These are phyloP conservation scores for Eupithecia vulgata DNA, from an alignment of 2,888 invertebrate species.

Conservation along the genomic window DNA sequence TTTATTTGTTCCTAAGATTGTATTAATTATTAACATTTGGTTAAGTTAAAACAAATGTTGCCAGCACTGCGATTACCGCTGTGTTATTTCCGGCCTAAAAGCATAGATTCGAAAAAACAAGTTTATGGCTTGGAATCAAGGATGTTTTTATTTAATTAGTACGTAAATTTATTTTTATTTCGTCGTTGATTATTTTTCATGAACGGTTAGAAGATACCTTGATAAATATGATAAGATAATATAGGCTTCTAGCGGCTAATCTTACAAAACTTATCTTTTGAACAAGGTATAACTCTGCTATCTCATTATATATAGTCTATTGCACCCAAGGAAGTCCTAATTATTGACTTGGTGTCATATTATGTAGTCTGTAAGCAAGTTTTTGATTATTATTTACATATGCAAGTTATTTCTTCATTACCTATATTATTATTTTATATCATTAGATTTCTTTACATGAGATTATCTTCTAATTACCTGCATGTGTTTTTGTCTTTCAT, in stretches of 20 bases:
- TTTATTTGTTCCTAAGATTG: not conserved
- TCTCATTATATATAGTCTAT: not conserved
- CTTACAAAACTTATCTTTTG: too few species aligned
- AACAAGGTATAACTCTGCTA: not conserved
- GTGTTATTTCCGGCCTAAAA: not conserved
- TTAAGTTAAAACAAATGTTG: constrained; percentile 39
- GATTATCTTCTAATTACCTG: not conserved
- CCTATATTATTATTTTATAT: too few species aligned
- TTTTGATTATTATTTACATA: not conserved
- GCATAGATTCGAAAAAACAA: not conserved
- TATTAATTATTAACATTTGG: constrained; percentile 29
- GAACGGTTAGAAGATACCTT: not conserved
- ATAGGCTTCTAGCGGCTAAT: too few species aligned
- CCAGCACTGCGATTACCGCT: constrained; percentile 40
- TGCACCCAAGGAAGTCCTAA: not conserved
- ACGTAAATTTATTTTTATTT: not conserved
- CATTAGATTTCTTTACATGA: too few species aligned
- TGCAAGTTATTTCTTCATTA: too few species aligned
- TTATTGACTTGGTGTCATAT: not conserved
- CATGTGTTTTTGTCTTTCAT: not conserved
- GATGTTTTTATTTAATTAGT: not conserved
- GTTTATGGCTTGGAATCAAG: not conserved
- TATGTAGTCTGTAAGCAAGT: not conserved
- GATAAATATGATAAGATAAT: not conserved
- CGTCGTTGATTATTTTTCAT: not conserved